Conservation (phyloP, 2,797 vertebrate genomes). For the Melanotaenia trifasciata region DNA sequence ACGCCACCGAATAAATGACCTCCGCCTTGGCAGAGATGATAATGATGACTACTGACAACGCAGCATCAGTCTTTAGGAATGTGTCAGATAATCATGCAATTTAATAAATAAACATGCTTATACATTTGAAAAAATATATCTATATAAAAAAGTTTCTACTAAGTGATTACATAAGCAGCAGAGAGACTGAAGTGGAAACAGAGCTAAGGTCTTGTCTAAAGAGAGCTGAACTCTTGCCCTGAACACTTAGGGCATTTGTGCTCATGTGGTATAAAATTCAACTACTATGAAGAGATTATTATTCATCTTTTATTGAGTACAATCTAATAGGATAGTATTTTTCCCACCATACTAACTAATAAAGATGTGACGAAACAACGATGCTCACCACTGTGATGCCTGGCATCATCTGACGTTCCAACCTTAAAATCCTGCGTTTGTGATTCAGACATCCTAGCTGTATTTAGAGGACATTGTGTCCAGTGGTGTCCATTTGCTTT, state of each 20-base stretch:
- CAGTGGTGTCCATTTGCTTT: slow-evolving; percentile 17
- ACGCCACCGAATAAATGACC: too few relatives aligned
- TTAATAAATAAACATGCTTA: neutral
- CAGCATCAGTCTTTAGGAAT: neutral
- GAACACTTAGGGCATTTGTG: neutral
- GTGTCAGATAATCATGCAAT: neutral
- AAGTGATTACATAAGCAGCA: neutral
- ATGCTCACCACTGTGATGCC: neutral
- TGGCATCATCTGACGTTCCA: neutral
- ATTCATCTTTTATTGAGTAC: neutral
- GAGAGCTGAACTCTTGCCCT: neutral
- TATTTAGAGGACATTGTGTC: slow-evolving; percentile 21
- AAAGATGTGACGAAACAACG: neutral
- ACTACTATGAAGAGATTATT: neutral
- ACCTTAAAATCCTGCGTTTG: neutral
- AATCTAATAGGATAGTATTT: neutral
- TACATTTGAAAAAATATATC: neutral
- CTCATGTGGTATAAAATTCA: neutral
- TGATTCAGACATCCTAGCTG: neutral
- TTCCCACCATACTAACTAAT: neutral
- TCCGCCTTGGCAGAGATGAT: too few relatives aligned
- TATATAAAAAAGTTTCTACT: neutral
- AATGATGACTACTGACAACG: neutral
- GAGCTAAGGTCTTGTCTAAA: neutral
- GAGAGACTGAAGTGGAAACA: neutral